Evolutionary conservation across 2,888 invertebrate species (phyloP), one percentile per base, ranked within the genome.

Genomic region (Abscondita cerata): DNA sequence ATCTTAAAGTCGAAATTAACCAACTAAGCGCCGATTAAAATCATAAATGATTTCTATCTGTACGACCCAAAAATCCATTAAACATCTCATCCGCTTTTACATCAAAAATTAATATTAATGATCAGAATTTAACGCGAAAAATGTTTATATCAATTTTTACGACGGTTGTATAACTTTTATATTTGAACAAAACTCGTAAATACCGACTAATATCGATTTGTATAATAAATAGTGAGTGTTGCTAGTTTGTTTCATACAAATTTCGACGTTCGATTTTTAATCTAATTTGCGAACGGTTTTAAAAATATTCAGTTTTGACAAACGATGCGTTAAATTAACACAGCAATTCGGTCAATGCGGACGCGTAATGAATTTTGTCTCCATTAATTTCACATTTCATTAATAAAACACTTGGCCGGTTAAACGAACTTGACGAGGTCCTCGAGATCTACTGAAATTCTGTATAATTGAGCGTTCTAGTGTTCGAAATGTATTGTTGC

Each of bases 1-100:
- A 64, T 59, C 59, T 63, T 52, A 59, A 52, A 60, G 50, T 65
- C 52, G 53, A 62, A 63, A 59, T 65, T 65, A 65, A 65, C 52
- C 54, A 56, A 62, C 62, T 52, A 50, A 62, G 40, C 47, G 36
- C 56, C 47, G 50, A 52, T 56, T 46, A 59, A 57, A 62, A 57
- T 62, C 38, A 55, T 44, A 44, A 44, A 44, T 18, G 44, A 44
- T 25, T 25, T 25, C 6, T 6, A 18, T 44, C 18, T 44, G 15
- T 18, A 19, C 16, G n/a, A 40, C 40, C 40, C 15, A 40, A 13
- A n/a, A 11, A 40, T 13, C n/a, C 40, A 40, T 40, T 40, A 40
- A 40, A 25, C 6, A 25, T 25, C 6, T 25, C n/a, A n/a, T n/a
- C n/a, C 4, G 25, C 6, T 25, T 25, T 25, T 25, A 6, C 25